Conservation (phyloP, 30 jellyfish, hydroid and myxozoan species). For the Pseudorhiza aurosa region DNA sequence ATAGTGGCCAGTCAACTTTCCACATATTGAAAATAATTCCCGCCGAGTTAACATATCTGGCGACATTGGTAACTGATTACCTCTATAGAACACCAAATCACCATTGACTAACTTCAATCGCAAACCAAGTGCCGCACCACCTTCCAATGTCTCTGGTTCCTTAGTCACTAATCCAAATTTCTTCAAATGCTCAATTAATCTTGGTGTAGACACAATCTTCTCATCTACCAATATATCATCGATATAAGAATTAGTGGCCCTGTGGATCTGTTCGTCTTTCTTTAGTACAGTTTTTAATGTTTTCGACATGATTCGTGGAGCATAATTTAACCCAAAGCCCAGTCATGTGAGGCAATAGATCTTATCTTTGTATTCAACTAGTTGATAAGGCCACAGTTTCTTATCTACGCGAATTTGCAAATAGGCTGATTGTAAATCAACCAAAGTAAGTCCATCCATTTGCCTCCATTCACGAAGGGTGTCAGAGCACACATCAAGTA, state of each 20-base stretch:
- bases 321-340: constrained; percentile 38
- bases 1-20: constrained; percentile 48
- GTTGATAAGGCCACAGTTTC: background rate
- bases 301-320: constrained; percentile 9
- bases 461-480: constrained; percentile 7
- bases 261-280: constrained; percentile 4
- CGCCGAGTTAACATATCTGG: background rate
- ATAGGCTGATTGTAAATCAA: constrained; percentile 3
- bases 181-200: constrained; percentile 10
- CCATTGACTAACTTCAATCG: constrained; percentile 6
- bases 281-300: background rate
- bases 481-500: constrained; percentile 15
- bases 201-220: background rate
- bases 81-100: background rate
- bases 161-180: constrained; percentile 27
- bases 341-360: constrained; percentile 18
- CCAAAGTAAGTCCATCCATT: background rate
- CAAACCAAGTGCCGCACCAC: constrained; percentile 30
- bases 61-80: constrained; percentile 7
- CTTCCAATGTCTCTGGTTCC: constrained; percentile 46
- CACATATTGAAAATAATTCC: constrained; percentile 30
- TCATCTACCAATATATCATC: constrained; percentile 19
- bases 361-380: background rate
- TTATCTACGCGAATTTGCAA: constrained; percentile 17
- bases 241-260: constrained; percentile 18